Evolutionary conservation across 2,888 invertebrate species (phyloP), one percentile per base, ranked within the genome.

Genomic region (Drosophila neotestacea): DNA sequence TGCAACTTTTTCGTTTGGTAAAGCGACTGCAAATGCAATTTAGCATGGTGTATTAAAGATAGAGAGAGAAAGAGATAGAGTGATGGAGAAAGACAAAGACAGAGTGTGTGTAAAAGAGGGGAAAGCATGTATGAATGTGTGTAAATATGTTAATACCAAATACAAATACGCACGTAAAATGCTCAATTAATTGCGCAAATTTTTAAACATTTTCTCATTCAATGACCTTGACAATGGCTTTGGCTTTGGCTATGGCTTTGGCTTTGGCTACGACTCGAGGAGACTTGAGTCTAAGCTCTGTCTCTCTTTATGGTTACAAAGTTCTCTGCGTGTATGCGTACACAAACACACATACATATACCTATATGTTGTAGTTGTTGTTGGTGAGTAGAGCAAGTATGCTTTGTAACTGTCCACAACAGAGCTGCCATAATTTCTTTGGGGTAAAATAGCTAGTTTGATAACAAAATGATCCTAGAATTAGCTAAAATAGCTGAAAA

Each of bases 181-280:
- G 70, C 63, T 63, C 79, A 81, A 87, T 87, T 81, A 87, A 85
- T 89, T 87, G 89, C 77, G 64, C 85, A 81, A 81, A 86, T 73
- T 74, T 42, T 42, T 77, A 77, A 70, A 86, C 77, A 81, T 71
- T 86, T 89, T 81, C 85, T 70, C 89, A 85, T 85, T 85, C 85
- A 85, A 85, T 87, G 85, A 85, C 85, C 85, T 85, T 85, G 88
- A 89, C 85, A 85, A 88, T 85, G 85, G 87, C 83, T 82, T 70
- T 72, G 84, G 50, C 64, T 63, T 46, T 61, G 58, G 41, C 64
- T 63, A 42, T 61, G 58, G 41, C 75, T 64, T 22, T 38, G 22
- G 42, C 46, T 41, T 11, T 48, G 69, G 47, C 48, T 52, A 27
- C 36, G 9, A 48, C 46, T 52, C 39, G 22, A 27, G 38, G 36